Evolutionary conservation across 2,797 vertebrate genomes (phyloP).

Genomic region (Rhinophrynus dorsalis): DNA sequence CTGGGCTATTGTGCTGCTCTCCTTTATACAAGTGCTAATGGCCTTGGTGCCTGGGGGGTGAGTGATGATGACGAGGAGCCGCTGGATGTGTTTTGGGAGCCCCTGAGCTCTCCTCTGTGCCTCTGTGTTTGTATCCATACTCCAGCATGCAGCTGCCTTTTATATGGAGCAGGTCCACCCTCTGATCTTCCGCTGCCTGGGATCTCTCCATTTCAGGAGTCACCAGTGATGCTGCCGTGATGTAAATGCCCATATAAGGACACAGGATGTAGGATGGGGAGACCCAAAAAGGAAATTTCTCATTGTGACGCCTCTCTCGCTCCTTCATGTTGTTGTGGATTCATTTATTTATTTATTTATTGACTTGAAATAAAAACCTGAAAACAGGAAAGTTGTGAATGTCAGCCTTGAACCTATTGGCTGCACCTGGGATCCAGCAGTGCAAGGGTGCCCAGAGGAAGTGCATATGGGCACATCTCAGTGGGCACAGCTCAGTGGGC

Average conservation of each 20-base stretch:
- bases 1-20: conserved; percentile 7
- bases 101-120: conserved; percentile 59
- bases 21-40: conserved; percentile 24
- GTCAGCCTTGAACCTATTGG: background rate
- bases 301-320: conserved; percentile 77
- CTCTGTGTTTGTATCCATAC: conserved; percentile 78
- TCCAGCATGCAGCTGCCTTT: conserved; percentile 74
- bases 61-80: background rate
- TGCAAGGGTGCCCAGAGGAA: too few relatives aligned
- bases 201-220: conserved; percentile 98
- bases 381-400: conserved; percentile 5
- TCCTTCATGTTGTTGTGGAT: conserved; percentile 54
- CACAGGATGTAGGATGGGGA: conserved; percentile 94
- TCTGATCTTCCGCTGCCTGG: conserved; percentile 89
- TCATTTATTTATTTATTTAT: background rate
- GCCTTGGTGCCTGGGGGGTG: background rate
- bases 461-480: too few relatives aligned
- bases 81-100: conserved; percentile 21
- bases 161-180: conserved; percentile 84
- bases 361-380: conserved; percentile 5
- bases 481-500: too few relatives aligned
- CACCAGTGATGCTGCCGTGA: conserved; percentile 85
- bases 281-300: conserved; percentile 84
- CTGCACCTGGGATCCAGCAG: too few relatives aligned
- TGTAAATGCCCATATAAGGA: conserved; percentile 98